Conservation (phyloP, 2,113 vertebrate species). For the Hippocampus abdominalis region DNA sequence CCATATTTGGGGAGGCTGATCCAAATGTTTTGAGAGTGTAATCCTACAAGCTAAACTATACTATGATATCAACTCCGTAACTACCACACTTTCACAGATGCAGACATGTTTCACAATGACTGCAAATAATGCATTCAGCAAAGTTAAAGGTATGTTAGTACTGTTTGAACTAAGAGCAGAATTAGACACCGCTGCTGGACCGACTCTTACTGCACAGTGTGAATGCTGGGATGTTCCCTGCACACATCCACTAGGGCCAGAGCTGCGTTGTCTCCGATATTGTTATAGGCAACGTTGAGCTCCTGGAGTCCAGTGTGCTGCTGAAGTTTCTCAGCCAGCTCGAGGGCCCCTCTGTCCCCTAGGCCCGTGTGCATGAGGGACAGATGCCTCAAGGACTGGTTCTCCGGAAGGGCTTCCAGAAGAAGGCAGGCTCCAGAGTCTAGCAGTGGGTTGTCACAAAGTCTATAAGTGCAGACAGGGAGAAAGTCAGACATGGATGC, state of each 20-base stretch:
- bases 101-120: neutral
- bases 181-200: neutral
- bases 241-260: conserved; percentile 82
- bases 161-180: neutral
- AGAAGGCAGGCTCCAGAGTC: conserved; percentile 73
- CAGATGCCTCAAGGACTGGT: conserved; percentile 77
- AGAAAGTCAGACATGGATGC: neutral
- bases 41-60: neutral
- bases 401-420: conserved; percentile 77
- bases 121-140: too few relatives aligned
- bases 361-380: conserved; percentile 86
- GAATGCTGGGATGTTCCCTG: conserved; percentile 71
- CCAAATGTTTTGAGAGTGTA: too few relatives aligned
- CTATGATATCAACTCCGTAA: neutral
- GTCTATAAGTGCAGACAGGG: conserved; percentile 57
- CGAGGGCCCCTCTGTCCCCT: conserved; percentile 73
- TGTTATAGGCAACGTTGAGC: conserved; percentile 91
- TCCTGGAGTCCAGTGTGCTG: conserved; percentile 77
- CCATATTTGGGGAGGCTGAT: too few relatives aligned
- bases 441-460: conserved; percentile 82
- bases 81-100: neutral
- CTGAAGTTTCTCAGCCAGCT: conserved; percentile 75
- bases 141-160: too few relatives aligned
- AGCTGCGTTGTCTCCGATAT: conserved; percentile 80
- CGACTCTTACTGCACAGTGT: conserved; percentile 37